Evolutionary conservation across 2,797 vertebrate genomes (phyloP), one percentile per base, ranked within the genome.

Genomic region (Agapornis canus): DNA sequence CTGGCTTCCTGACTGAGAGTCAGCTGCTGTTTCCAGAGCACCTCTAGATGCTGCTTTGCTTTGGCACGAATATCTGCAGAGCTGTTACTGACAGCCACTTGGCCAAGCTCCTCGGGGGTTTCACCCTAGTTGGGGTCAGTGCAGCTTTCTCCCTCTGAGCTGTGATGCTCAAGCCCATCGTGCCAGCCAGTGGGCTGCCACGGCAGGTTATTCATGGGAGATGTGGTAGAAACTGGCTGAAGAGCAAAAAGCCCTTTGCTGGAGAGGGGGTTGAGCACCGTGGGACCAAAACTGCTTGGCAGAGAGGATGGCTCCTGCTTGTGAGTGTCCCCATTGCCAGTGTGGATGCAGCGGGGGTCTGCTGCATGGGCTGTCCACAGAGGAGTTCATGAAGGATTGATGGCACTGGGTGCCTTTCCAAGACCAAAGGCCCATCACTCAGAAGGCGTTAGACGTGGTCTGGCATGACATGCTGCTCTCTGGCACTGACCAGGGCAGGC

Each of bases 181-280:
- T 35, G 32, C 56, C 32, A 57, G 32, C 22, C 32, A 35, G 14
- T 0, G 6, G 59, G 35, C 63, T 82, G 65, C n/a, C 29, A 10
- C 3, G 0, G 1, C 0, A 1, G 39, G 15, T 32, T 42, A 10
- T 11, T 51, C 27, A 5, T 0, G 2, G 57, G 25, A 60, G 25
- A 31, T 6, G 48, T 15, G 68, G 80, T 29, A 54, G 42, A 61
- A 70, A 75, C 16, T 0, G 1, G 29, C 37, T 86, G 71, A 42
- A 61, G 29, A 52, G n/a, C n/a, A 69, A 35, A 59, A 78, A 75
- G 2, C 25, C 64, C 26, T 57, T 82, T 80, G n/a, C 39, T 79
- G 26, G 47, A 42, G 31, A 64, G 25, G 65, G 20, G 25, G 17
- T 8, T 0, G 1, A 65, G 35, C 7, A 10, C 11, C 11, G 4